Base-by-base conservation (phyloP, 2,113 vertebrate genomes). In the Paradisaea rubra region DNA sequence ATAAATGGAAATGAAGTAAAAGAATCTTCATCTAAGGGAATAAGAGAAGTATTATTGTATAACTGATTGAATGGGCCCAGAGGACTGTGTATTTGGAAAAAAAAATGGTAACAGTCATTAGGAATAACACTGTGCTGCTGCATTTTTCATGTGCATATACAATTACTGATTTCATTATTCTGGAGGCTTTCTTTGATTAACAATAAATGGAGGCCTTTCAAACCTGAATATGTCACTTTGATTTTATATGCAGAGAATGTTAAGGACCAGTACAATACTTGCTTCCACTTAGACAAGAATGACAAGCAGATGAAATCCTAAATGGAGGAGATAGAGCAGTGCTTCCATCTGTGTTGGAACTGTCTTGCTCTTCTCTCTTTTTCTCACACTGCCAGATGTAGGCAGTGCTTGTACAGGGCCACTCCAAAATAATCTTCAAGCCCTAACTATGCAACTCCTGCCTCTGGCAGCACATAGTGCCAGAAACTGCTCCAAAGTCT, bases 1-100 rank as follows among this genome's bases (percentile, higher is more conserved):
- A 98, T 97, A 98, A 98, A 98, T 98, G 98, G 96, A 98, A 98
- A 98, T 98, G 97, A 98, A 98, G 97, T 95, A 93, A 97, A 97
- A 96, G 96, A 97, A 96, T 95, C 96, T 96, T 97, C 94, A 95
- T 97, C 96, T 97, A 91, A 97, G 95, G 96, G 91, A 97, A 97
- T 90, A 96, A 72, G 89, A 90, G 92, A 96, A 96, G 94, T 97
- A 97, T 98, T 97, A 98, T 98, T 98, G 96, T 96, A 64, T 95
- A 97, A 97, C 94, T 97, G 97, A 98, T 95, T 96, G 98, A 96
- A 97, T 92, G 94, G 95, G 95, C 97, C 96, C 97, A 27, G 78
- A 96, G 88, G 96, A 97, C 77, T 93, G 94, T 70, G 91, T 85
- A 91, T 91, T 89, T 95, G 83, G 68, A 96, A 96, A 92, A 49